Base-by-base conservation (phyloP, 1,140 invertebrate genomes). In the Pinna nobilis region DNA sequence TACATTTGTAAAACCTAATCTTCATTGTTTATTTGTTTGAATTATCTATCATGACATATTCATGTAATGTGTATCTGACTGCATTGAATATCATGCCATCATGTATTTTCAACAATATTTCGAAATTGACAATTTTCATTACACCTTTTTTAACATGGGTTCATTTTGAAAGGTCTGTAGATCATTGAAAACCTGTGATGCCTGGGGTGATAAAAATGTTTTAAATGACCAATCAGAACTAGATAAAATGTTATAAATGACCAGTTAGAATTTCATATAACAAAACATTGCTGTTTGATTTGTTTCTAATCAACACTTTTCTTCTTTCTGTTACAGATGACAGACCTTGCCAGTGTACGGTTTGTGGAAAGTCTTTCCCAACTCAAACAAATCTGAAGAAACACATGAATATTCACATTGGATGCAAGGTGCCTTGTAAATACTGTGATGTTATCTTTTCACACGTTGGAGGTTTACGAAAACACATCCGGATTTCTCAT, bases 361-460 rank as follows among this genome's bases (percentile, higher is more conserved):
- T 72, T 25, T 83, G 82, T 76, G 79, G 74, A 1, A 82, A 82
- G 70, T 65, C 60, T 5, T 85, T 85, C 57, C 70, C 78, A 5
- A 78, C 74, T 39, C 74, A 71, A 20, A 79, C 80, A 2, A 80
- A 79, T 41, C 57, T 82, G 60, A 82, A 82, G 23, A 82, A 78
- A 74, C 83, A 85, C 68, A 66, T 76, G 44, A 60, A 79, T 1
- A 81, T 82, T 39, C 83, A 85, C 49, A 67, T 74, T 30, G 78
- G 77, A 1, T 73, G 74, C 59, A 76, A 74, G 11, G 80, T 81
- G 13, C 74, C 73, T 11, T 84, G 82, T 74, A 78, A 79, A 63
- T 76, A 79, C 64, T 80, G 82, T 37, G 69, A 69, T 32, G 44
- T 64, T 2, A 61, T 78, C 11, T 81, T 81, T 50, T 70, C 70